Percentiles rank a stretch among this genome's conserved stretches.
Conservation (phyloP, 2,888 invertebrate species). For the Podotricha telesiphe region DNA sequence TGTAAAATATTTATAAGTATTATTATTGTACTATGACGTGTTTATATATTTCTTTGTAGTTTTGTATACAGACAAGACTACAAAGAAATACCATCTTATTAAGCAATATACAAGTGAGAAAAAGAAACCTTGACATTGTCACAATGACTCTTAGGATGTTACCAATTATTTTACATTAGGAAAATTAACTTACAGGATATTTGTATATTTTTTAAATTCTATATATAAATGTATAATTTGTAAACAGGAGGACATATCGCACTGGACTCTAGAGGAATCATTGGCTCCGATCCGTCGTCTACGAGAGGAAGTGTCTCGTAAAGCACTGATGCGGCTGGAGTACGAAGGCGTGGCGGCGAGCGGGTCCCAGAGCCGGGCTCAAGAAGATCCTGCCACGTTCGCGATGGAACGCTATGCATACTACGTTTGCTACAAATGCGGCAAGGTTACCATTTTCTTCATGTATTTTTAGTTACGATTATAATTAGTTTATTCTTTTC, state of each 20-base stretch:
- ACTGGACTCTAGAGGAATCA: conserved; percentile 90
- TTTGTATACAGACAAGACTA: too few relatives aligned
- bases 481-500: too few relatives aligned
- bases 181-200: too few relatives aligned
- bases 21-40: too few relatives aligned
- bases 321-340: conserved; percentile 97
- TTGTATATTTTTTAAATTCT: too few relatives aligned
- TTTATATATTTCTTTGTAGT: too few relatives aligned
- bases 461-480: conserved; percentile 3
- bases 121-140: too few relatives aligned
- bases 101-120: too few relatives aligned
- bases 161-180: too few relatives aligned
- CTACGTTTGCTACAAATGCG: conserved; percentile 98
- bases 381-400: conserved; percentile 92
- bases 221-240: too few relatives aligned
- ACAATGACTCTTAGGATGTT: too few relatives aligned
- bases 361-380: conserved; percentile 86
- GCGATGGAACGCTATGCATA: conserved; percentile 99
- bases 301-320: conserved; percentile 94
- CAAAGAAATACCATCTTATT: too few relatives aligned
- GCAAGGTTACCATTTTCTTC: conserved; percentile 82
- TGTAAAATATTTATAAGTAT: background rate
- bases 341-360: conserved; percentile 95
- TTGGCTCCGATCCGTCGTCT: conserved; percentile 91
- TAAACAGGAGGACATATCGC: conserved; percentile 91